These are phyloP conservation scores for Octomys mimax DNA, from an alignment of 2,797 vertebrate species.

Conservation along the genomic window DNA sequence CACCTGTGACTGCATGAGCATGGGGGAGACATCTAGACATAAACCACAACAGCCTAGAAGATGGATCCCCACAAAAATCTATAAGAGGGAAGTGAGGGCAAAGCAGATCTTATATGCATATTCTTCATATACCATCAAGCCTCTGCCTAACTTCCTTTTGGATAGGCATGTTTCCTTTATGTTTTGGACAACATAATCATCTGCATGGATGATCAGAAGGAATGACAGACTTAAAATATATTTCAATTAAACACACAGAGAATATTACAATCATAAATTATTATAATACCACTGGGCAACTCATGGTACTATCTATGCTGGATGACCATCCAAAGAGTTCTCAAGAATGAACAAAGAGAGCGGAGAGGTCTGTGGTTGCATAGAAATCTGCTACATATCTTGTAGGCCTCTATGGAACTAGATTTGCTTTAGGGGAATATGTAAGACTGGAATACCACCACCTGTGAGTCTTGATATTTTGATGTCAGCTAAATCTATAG, in stretches of 20 bases:
- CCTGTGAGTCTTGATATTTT: conserved; percentile 48
- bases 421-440: conserved; percentile 74
- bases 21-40: background rate
- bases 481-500: conserved; percentile 32
- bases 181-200: conserved; percentile 55
- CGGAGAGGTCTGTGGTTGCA: conserved; percentile 63
- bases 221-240: conserved; percentile 54
- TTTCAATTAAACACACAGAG: conserved; percentile 66
- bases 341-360: conserved; percentile 67
- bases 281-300: background rate
- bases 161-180: conserved; percentile 61
- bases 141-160: conserved; percentile 52
- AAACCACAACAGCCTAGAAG: background rate
- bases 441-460: conserved; percentile 61
- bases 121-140: conserved; percentile 18
- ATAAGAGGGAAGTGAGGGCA: background rate
- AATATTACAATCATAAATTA: background rate
- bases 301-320: background rate
- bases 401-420: conserved; percentile 73
- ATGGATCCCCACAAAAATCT: background rate
- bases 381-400: conserved; percentile 71
- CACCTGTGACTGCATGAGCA: background rate
- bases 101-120: background rate
- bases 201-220: conserved; percentile 44
- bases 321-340: conserved; percentile 3